Percentiles rank a stretch among this genome's conserved stretches.
phyloP scores from a whole-genome alignment of 2,797 vertebrate genomes.

The Cyclura pinguis region DNA sequence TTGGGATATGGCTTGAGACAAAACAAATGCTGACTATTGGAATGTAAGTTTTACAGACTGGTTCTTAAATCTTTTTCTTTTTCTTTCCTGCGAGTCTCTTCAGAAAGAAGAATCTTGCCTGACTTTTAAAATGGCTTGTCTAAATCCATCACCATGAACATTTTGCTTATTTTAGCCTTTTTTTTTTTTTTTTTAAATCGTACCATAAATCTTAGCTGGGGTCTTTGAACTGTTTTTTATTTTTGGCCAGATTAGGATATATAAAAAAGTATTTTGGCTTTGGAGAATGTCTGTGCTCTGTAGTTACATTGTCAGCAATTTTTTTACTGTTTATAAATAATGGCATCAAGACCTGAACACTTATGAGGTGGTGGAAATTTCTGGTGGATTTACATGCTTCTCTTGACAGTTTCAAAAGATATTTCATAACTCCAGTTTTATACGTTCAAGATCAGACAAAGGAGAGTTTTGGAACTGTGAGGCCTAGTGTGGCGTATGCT shows the following conservation, averaged over 20 bases:
- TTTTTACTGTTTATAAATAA: slow-evolving; percentile 41
- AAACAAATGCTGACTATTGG: background rate
- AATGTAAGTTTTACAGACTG: slow-evolving; percentile 51
- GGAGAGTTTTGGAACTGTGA: background rate
- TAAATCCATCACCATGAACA: slow-evolving; percentile 38
- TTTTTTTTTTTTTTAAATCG: background rate
- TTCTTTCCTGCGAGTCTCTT: slow-evolving; percentile 41
- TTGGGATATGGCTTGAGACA: background rate
- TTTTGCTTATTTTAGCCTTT: background rate
- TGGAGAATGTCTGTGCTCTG: slow-evolving; percentile 7
- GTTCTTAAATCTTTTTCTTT: slow-evolving; percentile 28
- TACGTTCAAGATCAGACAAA: slow-evolving; percentile 21
- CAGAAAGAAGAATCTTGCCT: slow-evolving; percentile 49
- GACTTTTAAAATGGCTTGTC: slow-evolving; percentile 36
- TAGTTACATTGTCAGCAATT: slow-evolving; percentile 31
- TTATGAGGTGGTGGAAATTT: slow-evolving; percentile 20
- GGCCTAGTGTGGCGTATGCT: background rate
- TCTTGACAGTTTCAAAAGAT: background rate
- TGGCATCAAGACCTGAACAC: background rate
- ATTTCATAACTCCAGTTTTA: background rate
- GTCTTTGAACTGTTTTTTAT: slow-evolving; percentile 51
- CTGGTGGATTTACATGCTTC: background rate
- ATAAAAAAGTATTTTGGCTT: slow-evolving; percentile 9
- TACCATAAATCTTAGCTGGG: slow-evolving; percentile 15
- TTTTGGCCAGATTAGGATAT: background rate